phyloP scores from a whole-genome alignment of 2,888 invertebrate species.

The Melanotus villosus region DNA sequence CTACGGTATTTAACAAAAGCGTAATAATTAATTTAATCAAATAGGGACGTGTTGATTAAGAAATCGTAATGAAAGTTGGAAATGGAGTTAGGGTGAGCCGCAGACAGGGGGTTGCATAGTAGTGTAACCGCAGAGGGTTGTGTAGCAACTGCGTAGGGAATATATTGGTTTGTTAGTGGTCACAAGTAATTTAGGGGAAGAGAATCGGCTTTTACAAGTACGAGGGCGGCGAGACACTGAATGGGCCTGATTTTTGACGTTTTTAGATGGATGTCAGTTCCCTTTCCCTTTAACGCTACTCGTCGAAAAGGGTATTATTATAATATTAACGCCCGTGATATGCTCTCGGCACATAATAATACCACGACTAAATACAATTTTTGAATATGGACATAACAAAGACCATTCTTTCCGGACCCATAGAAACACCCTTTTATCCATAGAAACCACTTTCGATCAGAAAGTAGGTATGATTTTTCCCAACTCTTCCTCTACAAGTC shows the following conservation, averaged over 20 bases:
- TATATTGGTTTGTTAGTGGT: conserved; percentile 58
- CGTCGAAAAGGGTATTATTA: conserved; percentile 41
- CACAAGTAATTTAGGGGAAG: conserved; percentile 58
- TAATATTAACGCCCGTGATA: conserved; percentile 31
- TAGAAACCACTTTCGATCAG: too few relatives aligned
- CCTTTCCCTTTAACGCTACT: conserved; percentile 33
- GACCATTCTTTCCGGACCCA: too few relatives aligned
- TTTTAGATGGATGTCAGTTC: conserved; percentile 46
- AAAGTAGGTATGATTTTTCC: too few relatives aligned
- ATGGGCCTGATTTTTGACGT: conserved; percentile 53
- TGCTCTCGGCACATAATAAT: too few relatives aligned
- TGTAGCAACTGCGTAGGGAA: conserved; percentile 50
- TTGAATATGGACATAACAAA: too few relatives aligned
- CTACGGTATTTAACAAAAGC: conserved; percentile 45
- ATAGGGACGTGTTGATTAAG: conserved; percentile 51
- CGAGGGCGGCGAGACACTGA: conserved; percentile 53
- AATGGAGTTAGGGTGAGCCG: conserved; percentile 47
- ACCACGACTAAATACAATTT: too few relatives aligned
- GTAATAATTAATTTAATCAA: conserved; percentile 52
- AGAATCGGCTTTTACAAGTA: conserved; percentile 53
- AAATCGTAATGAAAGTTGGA: conserved; percentile 52
- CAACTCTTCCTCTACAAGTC: too few relatives aligned
- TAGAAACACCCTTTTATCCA: too few relatives aligned
- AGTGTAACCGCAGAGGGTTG: conserved; percentile 51
- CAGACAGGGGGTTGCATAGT: conserved; percentile 49